Base-by-base conservation (phyloP, 92 coral and sea anemone species). In the Siderastrea radians region DNA sequence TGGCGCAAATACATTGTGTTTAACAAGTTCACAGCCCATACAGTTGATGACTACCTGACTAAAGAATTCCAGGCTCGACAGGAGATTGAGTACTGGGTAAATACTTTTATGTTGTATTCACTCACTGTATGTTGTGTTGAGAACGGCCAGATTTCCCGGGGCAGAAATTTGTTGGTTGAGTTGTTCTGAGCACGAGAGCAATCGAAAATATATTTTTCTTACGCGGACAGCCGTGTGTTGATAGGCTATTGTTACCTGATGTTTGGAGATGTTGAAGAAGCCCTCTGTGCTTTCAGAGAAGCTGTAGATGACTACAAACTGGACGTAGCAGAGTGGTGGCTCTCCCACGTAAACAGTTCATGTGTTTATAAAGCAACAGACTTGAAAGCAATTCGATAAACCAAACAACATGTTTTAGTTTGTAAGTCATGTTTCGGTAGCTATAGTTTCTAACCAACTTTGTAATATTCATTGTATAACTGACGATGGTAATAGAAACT, bases 21-120 rank as follows among this genome's bases (percentile, higher is more conserved):
- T 59, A 80, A 80, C 75, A 51, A 80, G 38, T 80, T n/a, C 84
- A 80, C 84, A 10, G 75, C 75, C 14, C 84, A 80, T 19, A 80
- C 60, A 5, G 55, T 78, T 50, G 84, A 80, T 65, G 84, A 61
- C 63, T 80, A 63, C 48, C 74, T 80, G 75, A 80, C 43, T 1
- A 59, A 80, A 59, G 84, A 80, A 62, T 80, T 80, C 47, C 75
- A 61, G 63, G 84, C 84, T 3, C 84, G 84, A 16, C 63, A 16
- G 74, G 84, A 80, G 84, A 78, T 80, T 9, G 84, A 80, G 58
- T 80, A 80, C 50, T 80, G 84, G 61, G 84, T 80, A 78, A 53
- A 77, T 19, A 80, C 84, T 1, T 80, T 80, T 78, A 80, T 78
- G 7, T 19, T 80, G 48, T 80, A 80, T 66, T 48, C 63, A 16